These are phyloP conservation scores for Polyploca ridens DNA, from an alignment of 2,888 invertebrate species.

Conservation along the genomic window DNA sequence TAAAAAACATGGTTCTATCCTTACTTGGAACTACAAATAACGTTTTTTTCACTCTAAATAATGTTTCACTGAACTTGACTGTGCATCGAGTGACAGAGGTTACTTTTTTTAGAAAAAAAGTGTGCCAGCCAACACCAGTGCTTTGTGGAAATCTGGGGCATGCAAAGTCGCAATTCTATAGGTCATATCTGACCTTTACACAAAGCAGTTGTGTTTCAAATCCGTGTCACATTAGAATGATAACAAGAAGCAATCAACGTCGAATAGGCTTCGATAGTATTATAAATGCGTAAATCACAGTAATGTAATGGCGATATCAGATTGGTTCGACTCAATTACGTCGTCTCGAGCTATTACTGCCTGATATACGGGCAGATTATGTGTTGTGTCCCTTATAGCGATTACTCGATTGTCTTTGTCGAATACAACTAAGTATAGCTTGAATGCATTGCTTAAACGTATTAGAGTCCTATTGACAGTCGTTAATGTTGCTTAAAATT, in stretches of 20 bases:
- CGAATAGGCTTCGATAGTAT: conserved; percentile 34
- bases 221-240: conserved; percentile 18
- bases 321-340: conserved; percentile 69
- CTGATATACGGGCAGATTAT: conserved; percentile 63
- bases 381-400: conserved; percentile 41
- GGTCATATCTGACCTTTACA: not conserved
- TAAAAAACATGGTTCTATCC: not conserved
- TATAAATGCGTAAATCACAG: conserved; percentile 56
- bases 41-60: not conserved
- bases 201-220: not conserved
- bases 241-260: conserved; percentile 38
- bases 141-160: conserved; percentile 7
- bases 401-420: conserved; percentile 48
- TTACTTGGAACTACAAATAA: not conserved
- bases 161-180: not conserved
- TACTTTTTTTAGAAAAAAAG: not conserved
- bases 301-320: conserved; percentile 56
- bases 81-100: not conserved
- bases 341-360: conserved; percentile 62
- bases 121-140: not conserved
- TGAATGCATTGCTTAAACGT: conserved; percentile 15
- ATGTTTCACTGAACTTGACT: not conserved
- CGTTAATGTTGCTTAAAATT: not conserved
- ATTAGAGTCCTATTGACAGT: not conserved
- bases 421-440: conserved; percentile 23